phyloP scores from a whole-genome alignment of 64 coral and sea anemone species.

The Platygyra sinensis region DNA sequence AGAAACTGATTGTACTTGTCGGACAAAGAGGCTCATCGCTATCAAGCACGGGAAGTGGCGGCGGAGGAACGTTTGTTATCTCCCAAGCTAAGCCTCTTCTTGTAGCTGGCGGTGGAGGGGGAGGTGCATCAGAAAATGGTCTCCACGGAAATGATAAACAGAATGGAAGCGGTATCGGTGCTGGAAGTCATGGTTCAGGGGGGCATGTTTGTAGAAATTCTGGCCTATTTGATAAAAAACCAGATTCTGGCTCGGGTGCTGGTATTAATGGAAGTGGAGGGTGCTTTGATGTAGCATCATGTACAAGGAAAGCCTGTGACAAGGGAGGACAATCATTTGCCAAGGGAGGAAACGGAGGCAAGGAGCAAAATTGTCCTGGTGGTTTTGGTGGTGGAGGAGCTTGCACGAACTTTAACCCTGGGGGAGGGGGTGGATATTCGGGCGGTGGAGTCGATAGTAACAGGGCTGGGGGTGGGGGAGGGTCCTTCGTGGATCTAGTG shows the following conservation, averaged over 20 bases:
- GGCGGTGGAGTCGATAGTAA: slow-evolving; percentile 50
- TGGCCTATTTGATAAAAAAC: neutral
- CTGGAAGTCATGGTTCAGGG: slow-evolving; percentile 23
- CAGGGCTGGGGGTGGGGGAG: slow-evolving; percentile 40
- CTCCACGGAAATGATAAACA: slow-evolving; percentile 47
- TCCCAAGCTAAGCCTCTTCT: neutral
- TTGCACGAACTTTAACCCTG: slow-evolving; percentile 3
- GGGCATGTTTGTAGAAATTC: slow-evolving; percentile 4
- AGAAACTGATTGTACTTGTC: slow-evolving; percentile 55
- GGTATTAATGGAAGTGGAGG: slow-evolving; percentile 33
- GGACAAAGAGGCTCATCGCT: slow-evolving; percentile 44
- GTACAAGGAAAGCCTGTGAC: neutral
- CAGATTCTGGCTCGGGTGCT: slow-evolving; percentile 35
- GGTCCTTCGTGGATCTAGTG: slow-evolving; percentile 20
- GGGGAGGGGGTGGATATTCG: slow-evolving; percentile 81
- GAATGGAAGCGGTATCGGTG: slow-evolving; percentile 27
- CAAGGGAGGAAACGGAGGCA: slow-evolving; percentile 40
- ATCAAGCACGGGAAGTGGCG: slow-evolving; percentile 29
- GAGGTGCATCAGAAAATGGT: slow-evolving; percentile 28
- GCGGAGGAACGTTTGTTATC: slow-evolving; percentile 71
- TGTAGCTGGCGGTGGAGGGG: slow-evolving; percentile 79
- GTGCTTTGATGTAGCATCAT: neutral
- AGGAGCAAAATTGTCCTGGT: slow-evolving; percentile 42
- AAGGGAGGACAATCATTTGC: slow-evolving; percentile 50
- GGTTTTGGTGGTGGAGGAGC: slow-evolving; percentile 88